Percentiles rank a stretch among this genome's conserved stretches.
Evolutionary conservation across 2,888 invertebrate species (phyloP).

Genomic region (Leucoptera coffeella): DNA sequence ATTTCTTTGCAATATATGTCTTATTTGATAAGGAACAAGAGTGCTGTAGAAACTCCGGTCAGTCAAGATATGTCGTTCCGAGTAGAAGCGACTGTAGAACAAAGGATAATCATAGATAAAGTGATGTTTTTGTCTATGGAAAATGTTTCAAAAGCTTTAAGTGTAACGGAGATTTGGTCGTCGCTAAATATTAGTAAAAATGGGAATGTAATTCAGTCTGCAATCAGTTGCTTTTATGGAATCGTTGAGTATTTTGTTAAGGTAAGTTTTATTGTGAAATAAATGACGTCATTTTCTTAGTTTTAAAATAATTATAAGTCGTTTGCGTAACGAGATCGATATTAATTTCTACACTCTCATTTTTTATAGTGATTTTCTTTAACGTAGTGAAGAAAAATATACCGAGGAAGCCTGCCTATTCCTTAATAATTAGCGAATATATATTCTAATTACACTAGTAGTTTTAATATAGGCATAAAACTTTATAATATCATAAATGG

Average conservation of each 20-base stretch:
- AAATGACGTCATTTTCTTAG: no score
- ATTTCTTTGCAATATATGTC: slow-evolving; percentile 41
- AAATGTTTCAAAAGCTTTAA: slow-evolving; percentile 32
- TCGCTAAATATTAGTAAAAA: slow-evolving; percentile 35
- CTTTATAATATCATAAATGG: no score
- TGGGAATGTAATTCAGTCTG: slow-evolving; percentile 34
- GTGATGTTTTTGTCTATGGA: slow-evolving; percentile 24
- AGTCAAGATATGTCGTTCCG: slow-evolving; percentile 37
- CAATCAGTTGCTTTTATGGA: slow-evolving; percentile 40
- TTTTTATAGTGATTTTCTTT: no score
- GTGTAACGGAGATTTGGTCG: slow-evolving; percentile 30
- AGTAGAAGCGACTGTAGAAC: slow-evolving; percentile 16
- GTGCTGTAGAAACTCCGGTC: slow-evolving; percentile 33
- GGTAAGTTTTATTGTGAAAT: no score
- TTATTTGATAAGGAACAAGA: slow-evolving; percentile 44
- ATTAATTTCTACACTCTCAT: no score
- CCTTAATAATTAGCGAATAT: no score
- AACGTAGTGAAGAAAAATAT: no score
- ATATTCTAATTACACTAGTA: no score
- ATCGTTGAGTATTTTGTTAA: slow-evolving; percentile 40
- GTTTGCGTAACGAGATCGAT: no score
- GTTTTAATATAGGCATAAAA: no score
- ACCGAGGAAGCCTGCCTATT: no score
- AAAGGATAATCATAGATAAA: slow-evolving; percentile 29
- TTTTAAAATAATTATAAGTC: no score